phyloP scores from a whole-genome alignment of 2,113 vertebrate species.

The Poeciliopsis prolifica region DNA sequence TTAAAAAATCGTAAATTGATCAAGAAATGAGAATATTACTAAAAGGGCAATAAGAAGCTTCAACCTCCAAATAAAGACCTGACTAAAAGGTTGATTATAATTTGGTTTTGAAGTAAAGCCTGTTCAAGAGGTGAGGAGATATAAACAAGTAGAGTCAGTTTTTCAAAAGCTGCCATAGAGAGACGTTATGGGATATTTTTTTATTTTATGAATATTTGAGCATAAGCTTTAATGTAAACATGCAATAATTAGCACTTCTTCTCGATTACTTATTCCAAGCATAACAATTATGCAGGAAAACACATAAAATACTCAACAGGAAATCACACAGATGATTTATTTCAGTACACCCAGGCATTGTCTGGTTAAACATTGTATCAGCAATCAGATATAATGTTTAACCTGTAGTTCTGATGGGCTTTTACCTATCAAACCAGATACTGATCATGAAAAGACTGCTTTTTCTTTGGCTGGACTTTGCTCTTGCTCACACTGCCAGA shows the following conservation, averaged over 20 bases:
- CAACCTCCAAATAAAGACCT: background rate
- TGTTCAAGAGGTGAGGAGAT: background rate
- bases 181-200: background rate
- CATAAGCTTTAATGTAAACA: background rate
- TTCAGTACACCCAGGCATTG: too few relatives aligned
- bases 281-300: background rate
- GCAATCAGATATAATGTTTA: too few relatives aligned
- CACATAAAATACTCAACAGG: background rate
- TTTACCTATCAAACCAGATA: too few relatives aligned
- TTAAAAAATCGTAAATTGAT: too few relatives aligned
- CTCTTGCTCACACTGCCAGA: too few relatives aligned
- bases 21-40: too few relatives aligned
- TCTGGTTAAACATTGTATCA: too few relatives aligned
- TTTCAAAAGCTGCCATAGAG: background rate
- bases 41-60: too few relatives aligned
- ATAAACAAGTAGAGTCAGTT: background rate
- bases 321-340: background rate
- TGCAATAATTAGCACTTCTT: background rate
- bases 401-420: too few relatives aligned
- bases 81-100: background rate
- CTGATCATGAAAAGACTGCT: too few relatives aligned
- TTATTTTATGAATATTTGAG: background rate
- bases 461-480: too few relatives aligned
- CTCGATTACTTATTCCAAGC: background rate
- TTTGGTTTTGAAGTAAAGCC: background rate